Evolutionary conservation across 2,888 invertebrate species (phyloP).

Genomic region (Scaptomyza reducta): DNA sequence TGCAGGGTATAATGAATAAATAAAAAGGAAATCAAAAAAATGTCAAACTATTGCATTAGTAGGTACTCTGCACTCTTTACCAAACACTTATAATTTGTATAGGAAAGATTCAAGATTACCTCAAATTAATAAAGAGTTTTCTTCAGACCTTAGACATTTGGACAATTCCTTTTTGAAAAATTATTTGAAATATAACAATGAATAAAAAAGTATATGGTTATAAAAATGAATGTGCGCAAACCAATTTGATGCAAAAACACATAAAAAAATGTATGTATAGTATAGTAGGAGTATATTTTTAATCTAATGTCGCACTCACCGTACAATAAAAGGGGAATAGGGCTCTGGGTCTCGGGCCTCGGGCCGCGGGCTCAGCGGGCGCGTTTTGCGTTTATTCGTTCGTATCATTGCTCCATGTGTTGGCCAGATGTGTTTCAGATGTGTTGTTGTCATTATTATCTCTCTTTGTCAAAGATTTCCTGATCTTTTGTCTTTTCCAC

Average conservation of each 20-base stretch:
- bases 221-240: too few relatives aligned
- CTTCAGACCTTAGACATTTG: too few relatives aligned
- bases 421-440: slow-evolving; percentile 67
- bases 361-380: background rate
- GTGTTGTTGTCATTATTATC: slow-evolving; percentile 59
- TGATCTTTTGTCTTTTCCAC: slow-evolving; percentile 9
- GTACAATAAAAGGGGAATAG: slow-evolving; percentile 10
- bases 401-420: slow-evolving; percentile 46
- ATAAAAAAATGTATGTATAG: background rate
- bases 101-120: too few relatives aligned
- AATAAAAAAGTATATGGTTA: too few relatives aligned
- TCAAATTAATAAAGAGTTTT: too few relatives aligned
- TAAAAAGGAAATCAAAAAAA: too few relatives aligned
- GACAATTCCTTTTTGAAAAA: too few relatives aligned
- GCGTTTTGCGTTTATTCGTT: background rate
- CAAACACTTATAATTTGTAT: too few relatives aligned
- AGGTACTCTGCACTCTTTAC: too few relatives aligned
- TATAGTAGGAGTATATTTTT: slow-evolving; percentile 9
- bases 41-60: too few relatives aligned
- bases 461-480: slow-evolving; percentile 53
- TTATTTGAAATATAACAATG: too few relatives aligned
- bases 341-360: background rate
- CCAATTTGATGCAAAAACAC: background rate
- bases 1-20: too few relatives aligned
- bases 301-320: slow-evolving; percentile 19